A percentile compares a stretch with the other conserved stretches of the same genome.
Conservation (phyloP, 2,113 vertebrate genomes). For the Merops nubicus region DNA sequence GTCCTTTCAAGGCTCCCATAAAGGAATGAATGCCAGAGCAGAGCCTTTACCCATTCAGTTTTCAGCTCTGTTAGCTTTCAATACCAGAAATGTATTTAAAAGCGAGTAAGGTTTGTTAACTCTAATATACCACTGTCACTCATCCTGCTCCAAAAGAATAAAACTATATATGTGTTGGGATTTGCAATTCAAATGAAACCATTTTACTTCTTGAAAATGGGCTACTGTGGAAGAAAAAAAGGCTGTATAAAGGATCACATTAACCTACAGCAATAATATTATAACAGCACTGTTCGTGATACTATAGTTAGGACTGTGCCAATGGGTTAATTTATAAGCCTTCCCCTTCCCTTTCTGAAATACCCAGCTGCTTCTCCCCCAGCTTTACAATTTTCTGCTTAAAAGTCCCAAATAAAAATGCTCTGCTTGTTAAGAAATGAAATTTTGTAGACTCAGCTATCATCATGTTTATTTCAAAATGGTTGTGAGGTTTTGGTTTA, state of each 20-base stretch:
- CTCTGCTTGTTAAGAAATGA: neutral
- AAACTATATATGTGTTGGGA: constrained; percentile 72
- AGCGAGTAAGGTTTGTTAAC: constrained; percentile 78
- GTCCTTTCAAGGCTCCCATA: constrained; percentile 74
- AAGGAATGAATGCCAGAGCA: constrained; percentile 75
- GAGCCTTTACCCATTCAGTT: constrained; percentile 75
- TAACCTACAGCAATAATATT: constrained; percentile 70
- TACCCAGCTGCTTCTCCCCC: neutral
- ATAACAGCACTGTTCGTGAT: constrained; percentile 46
- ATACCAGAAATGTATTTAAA: constrained; percentile 79
- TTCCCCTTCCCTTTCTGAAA: constrained; percentile 21
- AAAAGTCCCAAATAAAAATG: neutral
- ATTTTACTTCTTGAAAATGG: constrained; percentile 67
- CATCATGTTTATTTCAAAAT: neutral
- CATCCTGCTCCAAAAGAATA: constrained; percentile 69
- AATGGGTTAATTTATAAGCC: constrained; percentile 41
- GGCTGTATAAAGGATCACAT: constrained; percentile 53
- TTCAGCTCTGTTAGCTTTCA: constrained; percentile 81
- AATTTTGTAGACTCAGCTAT: neutral
- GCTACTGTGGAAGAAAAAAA: constrained; percentile 38
- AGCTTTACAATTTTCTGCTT: constrained; percentile 3
- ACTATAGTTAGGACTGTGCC: constrained; percentile 36
- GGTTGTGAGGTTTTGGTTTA: neutral
- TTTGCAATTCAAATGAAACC: constrained; percentile 82
- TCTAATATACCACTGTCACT: constrained; percentile 75